Evolutionary conservation across 2,888 invertebrate genomes (phyloP), one percentile per base, ranked within the genome.

Genomic region (Syritta pipiens): DNA sequence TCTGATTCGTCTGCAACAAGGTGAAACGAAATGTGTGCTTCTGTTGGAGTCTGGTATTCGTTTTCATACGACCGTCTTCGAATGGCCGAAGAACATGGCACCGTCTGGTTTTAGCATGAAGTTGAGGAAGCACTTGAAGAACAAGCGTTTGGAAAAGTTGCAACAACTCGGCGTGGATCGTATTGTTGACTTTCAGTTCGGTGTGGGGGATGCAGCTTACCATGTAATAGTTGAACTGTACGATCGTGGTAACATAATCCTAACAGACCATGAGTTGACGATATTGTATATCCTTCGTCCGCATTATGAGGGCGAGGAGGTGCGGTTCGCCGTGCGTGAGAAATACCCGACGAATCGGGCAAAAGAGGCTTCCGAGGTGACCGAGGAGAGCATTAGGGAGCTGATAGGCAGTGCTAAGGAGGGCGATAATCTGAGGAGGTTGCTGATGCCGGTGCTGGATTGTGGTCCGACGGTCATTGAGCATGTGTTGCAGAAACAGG

Each of bases 31-130:
- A 90, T 91, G 91, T 55, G 92, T 98, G 6, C 89, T 99, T 24
- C 89, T 99, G 4, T 89, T 99, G 26, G 99, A 99, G 90, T 99
- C 98, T 0, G 99, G 98, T 0, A 95, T 93, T 83, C 91, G 98
- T 71, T 94, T 99, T 74, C 99, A 99, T 86, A 94, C 94, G 3
- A 99, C 99, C 7, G 94, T 92, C 32, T 99, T 97, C 89, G 98
- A 99, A 86, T 99, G 99, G 99, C 98, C 99, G 0, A 99, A 99
- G 90, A 97, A 97, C 91, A 92, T 94, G 35, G 95, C 95, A 4
- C 98, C 97, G 0, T 97, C 97, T 0, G 97, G 97, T 1, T 99
- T 99, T 87, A 95, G 97, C 81, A 99, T 99, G 99, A 99, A 99
- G 91, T 90, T 99, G 87, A 91, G 99, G 55, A 99, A 99, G 89